Percentiles rank a stretch among this genome's conserved stretches.
Conservation (phyloP, 2,797 vertebrate species). For the Sternotherus odoratus region DNA sequence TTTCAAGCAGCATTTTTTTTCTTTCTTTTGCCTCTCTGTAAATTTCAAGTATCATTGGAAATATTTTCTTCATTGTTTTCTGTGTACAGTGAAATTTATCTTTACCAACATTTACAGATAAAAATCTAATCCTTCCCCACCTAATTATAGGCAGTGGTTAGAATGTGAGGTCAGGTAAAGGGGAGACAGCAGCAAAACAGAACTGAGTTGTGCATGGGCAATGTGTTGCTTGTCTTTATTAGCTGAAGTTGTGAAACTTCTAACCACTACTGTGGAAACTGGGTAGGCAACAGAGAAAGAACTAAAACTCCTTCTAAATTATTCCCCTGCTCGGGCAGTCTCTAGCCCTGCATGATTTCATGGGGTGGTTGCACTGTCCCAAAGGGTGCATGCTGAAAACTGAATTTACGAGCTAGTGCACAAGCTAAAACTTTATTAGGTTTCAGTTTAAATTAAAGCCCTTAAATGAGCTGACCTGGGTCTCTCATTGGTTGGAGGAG, state of each 20-base stretch:
- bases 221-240: conserved; percentile 37
- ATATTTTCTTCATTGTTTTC: neutral
- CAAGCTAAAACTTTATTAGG: conserved; percentile 48
- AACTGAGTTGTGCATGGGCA: conserved; percentile 7
- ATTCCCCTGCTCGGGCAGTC: conserved; percentile 40
- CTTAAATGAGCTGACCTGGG: conserved; percentile 36
- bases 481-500: conserved; percentile 27
- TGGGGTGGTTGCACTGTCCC: conserved; percentile 59
- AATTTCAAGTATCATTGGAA: neutral
- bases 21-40: neutral
- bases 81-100: neutral
- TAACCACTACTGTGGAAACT: conserved; percentile 19
- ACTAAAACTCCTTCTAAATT: conserved; percentile 50
- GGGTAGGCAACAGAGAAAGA: neutral
- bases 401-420: conserved; percentile 70
- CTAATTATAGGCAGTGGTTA: neutral
- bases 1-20: neutral
- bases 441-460: conserved; percentile 42
- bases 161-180: neutral
- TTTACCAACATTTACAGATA: neutral
- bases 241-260: conserved; percentile 43
- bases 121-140: neutral
- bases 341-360: conserved; percentile 70
- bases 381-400: conserved; percentile 59
- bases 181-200: conserved; percentile 7